Conservation (phyloP, 2,113 vertebrate species). For the Heterocephalus glaber region DNA sequence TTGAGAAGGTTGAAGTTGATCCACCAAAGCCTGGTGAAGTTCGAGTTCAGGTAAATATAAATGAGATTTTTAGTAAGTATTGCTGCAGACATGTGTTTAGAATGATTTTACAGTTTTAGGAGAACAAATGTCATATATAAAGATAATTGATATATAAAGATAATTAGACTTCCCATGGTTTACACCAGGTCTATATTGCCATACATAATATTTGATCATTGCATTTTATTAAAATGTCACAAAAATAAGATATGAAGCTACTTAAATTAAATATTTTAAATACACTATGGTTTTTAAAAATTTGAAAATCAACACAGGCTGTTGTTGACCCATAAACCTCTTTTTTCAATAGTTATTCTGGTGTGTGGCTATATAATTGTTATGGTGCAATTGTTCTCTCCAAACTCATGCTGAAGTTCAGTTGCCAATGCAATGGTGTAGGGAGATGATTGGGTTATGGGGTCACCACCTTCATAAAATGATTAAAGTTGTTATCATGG, state of each 20-base stretch:
- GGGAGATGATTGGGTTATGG: background rate
- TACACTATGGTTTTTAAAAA: background rate
- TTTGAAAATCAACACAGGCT: background rate
- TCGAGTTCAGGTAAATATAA: conserved; percentile 70
- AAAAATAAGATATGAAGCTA: background rate
- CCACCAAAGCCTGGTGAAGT: conserved; percentile 68
- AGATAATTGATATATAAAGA: background rate
- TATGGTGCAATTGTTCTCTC: background rate
- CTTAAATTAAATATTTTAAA: background rate
- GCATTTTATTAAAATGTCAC: conserved; percentile 8
- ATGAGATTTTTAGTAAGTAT: background rate
- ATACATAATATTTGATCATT: background rate
- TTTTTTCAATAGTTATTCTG: background rate
- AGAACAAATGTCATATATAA: background rate
- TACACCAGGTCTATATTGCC: background rate
- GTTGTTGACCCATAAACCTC: background rate
- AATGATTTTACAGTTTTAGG: background rate
- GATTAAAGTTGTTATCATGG: background rate
- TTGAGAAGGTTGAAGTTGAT: conserved; percentile 65
- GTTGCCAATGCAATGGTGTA: background rate
- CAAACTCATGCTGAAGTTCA: background rate
- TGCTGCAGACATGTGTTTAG: background rate
- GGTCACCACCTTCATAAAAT: background rate
- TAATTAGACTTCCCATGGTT: background rate
- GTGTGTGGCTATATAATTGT: background rate